phyloP scores from a whole-genome alignment of 1,140 invertebrate species.

The Chymomyza costata region DNA sequence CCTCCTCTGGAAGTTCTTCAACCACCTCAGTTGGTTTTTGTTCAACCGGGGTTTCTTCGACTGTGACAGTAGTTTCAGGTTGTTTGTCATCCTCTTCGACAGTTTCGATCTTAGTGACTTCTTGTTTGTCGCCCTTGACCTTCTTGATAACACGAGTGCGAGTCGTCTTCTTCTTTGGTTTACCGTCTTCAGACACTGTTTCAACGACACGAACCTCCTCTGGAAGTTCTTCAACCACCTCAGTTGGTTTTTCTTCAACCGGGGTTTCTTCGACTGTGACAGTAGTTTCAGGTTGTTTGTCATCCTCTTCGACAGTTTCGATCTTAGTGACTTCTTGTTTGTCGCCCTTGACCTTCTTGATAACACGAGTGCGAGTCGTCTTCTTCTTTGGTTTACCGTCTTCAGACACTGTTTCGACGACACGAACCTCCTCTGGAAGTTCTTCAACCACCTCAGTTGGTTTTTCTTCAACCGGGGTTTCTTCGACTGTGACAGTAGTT shows the following conservation, averaged over 20 bases:
- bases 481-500: constrained; percentile 51
- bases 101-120: constrained; percentile 70
- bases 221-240: constrained; percentile 22
- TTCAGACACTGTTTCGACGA: constrained; percentile 8
- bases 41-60: constrained; percentile 32
- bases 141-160: constrained; percentile 58
- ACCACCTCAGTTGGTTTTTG: constrained; percentile 18
- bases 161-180: constrained; percentile 24
- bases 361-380: constrained; percentile 46
- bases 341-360: constrained; percentile 57
- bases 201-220: constrained; percentile 21
- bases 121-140: constrained; percentile 58
- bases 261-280: constrained; percentile 40
- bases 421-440: constrained; percentile 22
- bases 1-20: constrained; percentile 20
- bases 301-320: constrained; percentile 74
- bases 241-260: constrained; percentile 16
- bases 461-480: constrained; percentile 21
- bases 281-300: constrained; percentile 61
- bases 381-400: constrained; percentile 16
- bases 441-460: constrained; percentile 18
- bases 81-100: constrained; percentile 72
- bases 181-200: constrained; percentile 9
- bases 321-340: constrained; percentile 68
- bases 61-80: constrained; percentile 56